phyloP scores from a whole-genome alignment of 2,888 invertebrate species.

The Mamestra brassicae region DNA sequence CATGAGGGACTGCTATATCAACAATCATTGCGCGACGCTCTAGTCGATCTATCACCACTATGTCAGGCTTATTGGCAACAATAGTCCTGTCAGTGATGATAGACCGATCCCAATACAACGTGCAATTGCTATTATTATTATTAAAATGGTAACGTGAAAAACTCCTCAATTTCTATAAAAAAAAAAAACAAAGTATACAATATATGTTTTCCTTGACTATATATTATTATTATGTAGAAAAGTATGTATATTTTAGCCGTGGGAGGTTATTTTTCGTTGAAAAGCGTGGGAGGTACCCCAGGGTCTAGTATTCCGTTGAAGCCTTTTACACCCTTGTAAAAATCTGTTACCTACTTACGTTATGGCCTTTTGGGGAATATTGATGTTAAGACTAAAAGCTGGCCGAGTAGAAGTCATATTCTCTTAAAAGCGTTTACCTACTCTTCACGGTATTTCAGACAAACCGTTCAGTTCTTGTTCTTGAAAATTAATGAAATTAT shows the following conservation, averaged over 20 bases:
- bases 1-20: too few relatives aligned
- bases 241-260: background rate
- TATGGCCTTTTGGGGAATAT: constrained; percentile 13
- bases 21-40: too few relatives aligned
- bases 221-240: constrained; percentile 10
- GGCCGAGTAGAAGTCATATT: background rate
- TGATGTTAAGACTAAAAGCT: background rate
- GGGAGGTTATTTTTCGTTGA: constrained; percentile 18
- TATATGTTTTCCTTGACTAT: background rate
- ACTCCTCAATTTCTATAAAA: too few relatives aligned
- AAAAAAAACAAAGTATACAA: background rate
- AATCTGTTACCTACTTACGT: background rate
- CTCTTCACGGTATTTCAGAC: too few relatives aligned
- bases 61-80: too few relatives aligned
- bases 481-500: too few relatives aligned
- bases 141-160: too few relatives aligned
- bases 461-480: too few relatives aligned
- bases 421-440: background rate
- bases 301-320: constrained; percentile 37
- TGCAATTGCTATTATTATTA: too few relatives aligned
- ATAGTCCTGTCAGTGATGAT: too few relatives aligned
- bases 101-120: too few relatives aligned
- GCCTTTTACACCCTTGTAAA: constrained; percentile 41
- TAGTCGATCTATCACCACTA: too few relatives aligned
- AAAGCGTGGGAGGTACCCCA: constrained; percentile 15